Conservation (phyloP, 2,113 vertebrate genomes). For the Accipiter virgatus region DNA sequence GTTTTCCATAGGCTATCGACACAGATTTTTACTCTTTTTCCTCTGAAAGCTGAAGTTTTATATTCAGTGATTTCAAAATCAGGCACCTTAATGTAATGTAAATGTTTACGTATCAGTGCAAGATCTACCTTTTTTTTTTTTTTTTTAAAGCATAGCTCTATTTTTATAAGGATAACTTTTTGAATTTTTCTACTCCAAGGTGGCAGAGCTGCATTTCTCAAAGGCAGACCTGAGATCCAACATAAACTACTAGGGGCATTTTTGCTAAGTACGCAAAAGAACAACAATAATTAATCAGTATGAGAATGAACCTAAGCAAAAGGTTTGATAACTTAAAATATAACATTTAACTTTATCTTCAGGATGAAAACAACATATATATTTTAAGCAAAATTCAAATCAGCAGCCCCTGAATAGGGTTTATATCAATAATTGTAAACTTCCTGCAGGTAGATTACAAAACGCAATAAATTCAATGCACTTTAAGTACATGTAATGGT, state of each 20-base stretch:
- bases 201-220: background rate
- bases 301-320: background rate
- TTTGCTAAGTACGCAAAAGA: background rate
- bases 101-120: background rate
- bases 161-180: background rate
- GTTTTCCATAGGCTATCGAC: background rate
- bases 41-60: background rate
- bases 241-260: background rate
- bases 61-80: background rate
- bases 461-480: background rate
- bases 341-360: background rate
- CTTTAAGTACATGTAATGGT: background rate
- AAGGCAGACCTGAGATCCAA: background rate
- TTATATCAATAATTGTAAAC: background rate
- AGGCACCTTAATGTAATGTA: background rate
- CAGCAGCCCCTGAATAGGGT: background rate
- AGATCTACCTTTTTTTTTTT: background rate
- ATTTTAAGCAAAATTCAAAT: background rate
- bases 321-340: background rate
- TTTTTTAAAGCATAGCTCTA: background rate
- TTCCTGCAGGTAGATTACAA: background rate
- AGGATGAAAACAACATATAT: background rate
- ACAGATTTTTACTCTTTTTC: background rate
- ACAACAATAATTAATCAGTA: background rate
- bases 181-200: background rate